A percentile compares a stretch with the other conserved stretches of the same genome.
Conservation (phyloP, 2,888 invertebrate species). For the Scaptomyza reducta region DNA sequence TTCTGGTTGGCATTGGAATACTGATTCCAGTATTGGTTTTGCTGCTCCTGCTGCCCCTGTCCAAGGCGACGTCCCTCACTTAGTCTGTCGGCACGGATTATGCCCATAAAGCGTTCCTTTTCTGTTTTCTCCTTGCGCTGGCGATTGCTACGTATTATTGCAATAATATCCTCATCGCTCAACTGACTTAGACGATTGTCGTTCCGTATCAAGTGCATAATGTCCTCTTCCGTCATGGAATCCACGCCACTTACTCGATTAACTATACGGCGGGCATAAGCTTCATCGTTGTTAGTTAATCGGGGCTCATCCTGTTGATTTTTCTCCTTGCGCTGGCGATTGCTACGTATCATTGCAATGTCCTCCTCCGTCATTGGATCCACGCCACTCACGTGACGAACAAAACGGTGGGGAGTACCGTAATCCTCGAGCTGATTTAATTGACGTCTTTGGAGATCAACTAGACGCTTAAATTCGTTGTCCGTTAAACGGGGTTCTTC, state of each 20-base stretch:
- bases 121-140: slow-evolving; percentile 16
- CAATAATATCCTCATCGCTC: slow-evolving; percentile 40
- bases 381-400: slow-evolving; percentile 35
- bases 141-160: slow-evolving; percentile 38
- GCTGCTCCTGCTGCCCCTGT: slow-evolving; percentile 3
- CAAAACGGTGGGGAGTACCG: slow-evolving; percentile 33
- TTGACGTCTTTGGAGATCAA: slow-evolving; percentile 57
- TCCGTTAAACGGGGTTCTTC: slow-evolving; percentile 4
- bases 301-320: slow-evolving; percentile 12
- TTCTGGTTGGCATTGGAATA: not conserved
- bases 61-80: slow-evolving; percentile 14
- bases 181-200: slow-evolving; percentile 10
- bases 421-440: slow-evolving; percentile 28
- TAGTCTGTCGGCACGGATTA: slow-evolving; percentile 30
- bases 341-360: slow-evolving; percentile 39
- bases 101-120: slow-evolving; percentile 10
- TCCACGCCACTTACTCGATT: slow-evolving; percentile 35
- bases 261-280: slow-evolving; percentile 44
- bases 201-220: slow-evolving; percentile 2
- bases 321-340: slow-evolving; percentile 21
- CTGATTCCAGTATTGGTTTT: not conserved
- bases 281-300: too few species aligned
- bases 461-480: slow-evolving; percentile 60
- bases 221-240: slow-evolving; percentile 10
- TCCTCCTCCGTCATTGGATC: slow-evolving; percentile 11